A percentile compares a stretch with the other conserved stretches of the same genome.
Evolutionary conservation across 2,113 vertebrate genomes (phyloP).

Genomic region (Clarias batrachus): DNA sequence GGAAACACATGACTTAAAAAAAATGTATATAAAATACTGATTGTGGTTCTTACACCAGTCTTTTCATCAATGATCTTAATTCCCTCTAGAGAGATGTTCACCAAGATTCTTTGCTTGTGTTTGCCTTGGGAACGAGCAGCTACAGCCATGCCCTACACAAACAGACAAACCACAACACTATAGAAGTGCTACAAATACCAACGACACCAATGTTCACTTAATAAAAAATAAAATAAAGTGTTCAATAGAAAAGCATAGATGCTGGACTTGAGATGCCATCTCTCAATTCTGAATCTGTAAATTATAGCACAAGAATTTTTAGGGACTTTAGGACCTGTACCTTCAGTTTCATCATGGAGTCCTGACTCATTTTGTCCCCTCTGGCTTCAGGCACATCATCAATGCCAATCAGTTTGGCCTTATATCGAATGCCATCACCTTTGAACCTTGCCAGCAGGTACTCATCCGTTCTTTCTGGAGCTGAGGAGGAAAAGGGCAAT

Average conservation of each 20-base stretch:
- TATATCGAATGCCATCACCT: slow-evolving; percentile 92
- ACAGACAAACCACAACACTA: not conserved
- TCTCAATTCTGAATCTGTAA: not conserved
- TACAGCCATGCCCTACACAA: slow-evolving; percentile 85
- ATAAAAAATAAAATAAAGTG: not conserved
- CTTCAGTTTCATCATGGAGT: slow-evolving; percentile 99
- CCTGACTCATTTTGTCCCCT: slow-evolving; percentile 97
- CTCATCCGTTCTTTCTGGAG: slow-evolving; percentile 88
- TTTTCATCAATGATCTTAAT: slow-evolving; percentile 95
- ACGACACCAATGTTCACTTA: not conserved
- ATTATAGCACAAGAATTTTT: not conserved
- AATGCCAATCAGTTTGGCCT: slow-evolving; percentile 92
- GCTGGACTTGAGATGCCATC: not conserved
- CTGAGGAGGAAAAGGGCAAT: slow-evolving; percentile 60
- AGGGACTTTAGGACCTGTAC: slow-evolving; percentile 62
- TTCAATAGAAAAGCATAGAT: not conserved
- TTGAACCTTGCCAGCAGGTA: slow-evolving; percentile 89
- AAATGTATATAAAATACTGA: not conserved
- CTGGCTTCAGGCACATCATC: slow-evolving; percentile 89
- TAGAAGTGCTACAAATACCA: not conserved
- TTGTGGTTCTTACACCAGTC: slow-evolving; percentile 83
- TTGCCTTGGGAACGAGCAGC: slow-evolving; percentile 95
- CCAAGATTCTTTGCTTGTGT: slow-evolving; percentile 93
- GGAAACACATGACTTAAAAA: not conserved
- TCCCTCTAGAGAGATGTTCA: slow-evolving; percentile 91